Evolutionary conservation across 2,113 vertebrate genomes (phyloP), one percentile per base, ranked within the genome.

Genomic region (Albula glossodonta): DNA sequence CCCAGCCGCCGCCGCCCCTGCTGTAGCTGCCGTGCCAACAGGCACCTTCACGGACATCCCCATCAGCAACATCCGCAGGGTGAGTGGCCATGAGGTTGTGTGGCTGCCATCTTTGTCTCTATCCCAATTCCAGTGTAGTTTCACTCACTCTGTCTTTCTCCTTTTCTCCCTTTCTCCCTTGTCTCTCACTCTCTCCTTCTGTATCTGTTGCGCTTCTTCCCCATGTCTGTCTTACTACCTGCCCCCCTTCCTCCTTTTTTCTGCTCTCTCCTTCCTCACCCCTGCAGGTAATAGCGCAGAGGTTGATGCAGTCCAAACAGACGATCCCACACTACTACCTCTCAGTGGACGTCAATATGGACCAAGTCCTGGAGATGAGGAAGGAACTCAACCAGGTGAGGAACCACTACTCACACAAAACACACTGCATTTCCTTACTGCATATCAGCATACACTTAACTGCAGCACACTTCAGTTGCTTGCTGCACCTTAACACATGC

Each of bases 251-350:
- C 10, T 82, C 13, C 15, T 17, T 50, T 48, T 6, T 1, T 50
- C 10, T 86, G 13, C 88, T 48, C 87, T 84, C 84, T 78, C 50
- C 74, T 83, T 25, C 51, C 15, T 51, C 48, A 22, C 2, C 77
- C 0, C 74, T 78, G 0, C 91, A 99, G 98, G 98, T 99, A 84
- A 99, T 99, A 57, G 98, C 98, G 86, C 98, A 99, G 95, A 96
- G 98, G 87, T 88, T 99, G 93, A 96, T 99, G 96, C 98, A 97
- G 85, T 99, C 98, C 77, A 99, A 99, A 82, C 98, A 99, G 92
- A 99, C 97, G 0, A 98, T 99, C 96, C 98, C 98, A 91, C 98
- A 99, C 93, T 99, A 99, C 90, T 99, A 99, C 89, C 96, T 99
- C 87, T 99, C 98, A 89, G 88, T 99, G 19, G 98, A 99, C 89